phyloP scores from a whole-genome alignment of 2,888 invertebrate species.

The Anthrax anthrax region DNA sequence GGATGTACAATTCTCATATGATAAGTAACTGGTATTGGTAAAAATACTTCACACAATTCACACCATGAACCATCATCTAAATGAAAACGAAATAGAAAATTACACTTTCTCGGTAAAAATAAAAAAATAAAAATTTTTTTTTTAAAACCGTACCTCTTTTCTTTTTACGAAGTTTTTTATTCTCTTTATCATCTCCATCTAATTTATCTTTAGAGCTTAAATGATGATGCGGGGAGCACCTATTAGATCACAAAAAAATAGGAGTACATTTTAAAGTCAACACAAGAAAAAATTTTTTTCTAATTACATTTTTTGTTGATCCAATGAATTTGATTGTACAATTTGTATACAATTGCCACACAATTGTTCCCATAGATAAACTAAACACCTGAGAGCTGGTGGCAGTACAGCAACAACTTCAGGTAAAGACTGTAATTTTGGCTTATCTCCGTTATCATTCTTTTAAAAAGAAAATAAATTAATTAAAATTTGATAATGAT shows the following conservation, averaged over 20 bases:
- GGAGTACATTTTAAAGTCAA: background rate
- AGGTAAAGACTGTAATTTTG: slow-evolving; percentile 30
- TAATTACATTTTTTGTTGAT: slow-evolving; percentile 21
- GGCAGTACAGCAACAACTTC: slow-evolving; percentile 60
- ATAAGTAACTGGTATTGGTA: slow-evolving; percentile 66
- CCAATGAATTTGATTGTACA: slow-evolving; percentile 32
- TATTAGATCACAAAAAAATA: no score
- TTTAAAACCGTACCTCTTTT: slow-evolving; percentile 23
- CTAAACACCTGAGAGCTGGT: slow-evolving; percentile 73
- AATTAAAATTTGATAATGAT: background rate
- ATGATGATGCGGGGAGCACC: slow-evolving; percentile 11
- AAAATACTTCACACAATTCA: slow-evolving; percentile 72
- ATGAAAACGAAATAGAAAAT: slow-evolving; percentile 3
- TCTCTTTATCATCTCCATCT: slow-evolving; percentile 25
- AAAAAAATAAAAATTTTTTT: background rate
- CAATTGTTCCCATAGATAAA: slow-evolving; percentile 82
- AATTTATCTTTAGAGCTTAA: slow-evolving; percentile 13
- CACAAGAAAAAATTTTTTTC: background rate
- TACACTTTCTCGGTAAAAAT: no score
- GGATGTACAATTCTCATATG: slow-evolving; percentile 85
- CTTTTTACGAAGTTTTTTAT: slow-evolving; percentile 26
- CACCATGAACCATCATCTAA: slow-evolving; percentile 41
- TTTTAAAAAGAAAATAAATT: background rate
- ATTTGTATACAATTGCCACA: slow-evolving; percentile 51
- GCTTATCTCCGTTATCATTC: slow-evolving; percentile 17